Base-by-base conservation (phyloP, 2,888 invertebrate species). In the Drosophila nr. fundita region DNA sequence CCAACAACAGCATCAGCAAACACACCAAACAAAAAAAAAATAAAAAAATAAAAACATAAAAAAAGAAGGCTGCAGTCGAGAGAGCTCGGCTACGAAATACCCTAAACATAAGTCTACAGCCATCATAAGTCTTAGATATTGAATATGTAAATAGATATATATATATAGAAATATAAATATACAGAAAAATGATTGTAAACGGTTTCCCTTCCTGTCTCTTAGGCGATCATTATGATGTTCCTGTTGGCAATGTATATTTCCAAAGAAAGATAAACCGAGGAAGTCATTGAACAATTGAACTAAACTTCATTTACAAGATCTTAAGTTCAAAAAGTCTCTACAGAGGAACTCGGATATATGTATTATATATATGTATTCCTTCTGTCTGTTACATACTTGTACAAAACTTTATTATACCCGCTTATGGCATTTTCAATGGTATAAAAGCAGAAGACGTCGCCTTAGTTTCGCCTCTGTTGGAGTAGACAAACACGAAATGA, bases 401-500 rank as follows among this genome's bases (percentile, higher is more conserved):
- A 15, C 0, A 24, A 27, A 45, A 4, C 15, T 24, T 45, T 8
- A 45, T 45, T 24, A 45, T 45, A 27, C 45, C 45, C 45, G 24
- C 8, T 45, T 4, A 4, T 45, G 15, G 7, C 8, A 24, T 15
- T 45, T 45, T 24, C 24, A 45, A 15, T 24, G 45, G 24, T 24
- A 24, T 45, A 24, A 27, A 36, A 13, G 36, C 42, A 63, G 29
- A 40, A 52, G 54, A 52, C 70, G 21, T 71, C 70, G 48, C 49
- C 58, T 72, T 58, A 60, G 73, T 55, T 71, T 57, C 60, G 50
- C 63, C 64, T 58, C 50, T 21, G 48, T 29, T 42, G 57, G 59
- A 60, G 81, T 63, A 72, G 78, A 76, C 80, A 78, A 78, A 78
- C 80, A 80, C 68, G 65, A 76, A 79, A 64, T 68, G 59, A 67